These are phyloP conservation scores for Zaprionus inermis DNA, from an alignment of 1,140 invertebrate species.

Conservation along the genomic window DNA sequence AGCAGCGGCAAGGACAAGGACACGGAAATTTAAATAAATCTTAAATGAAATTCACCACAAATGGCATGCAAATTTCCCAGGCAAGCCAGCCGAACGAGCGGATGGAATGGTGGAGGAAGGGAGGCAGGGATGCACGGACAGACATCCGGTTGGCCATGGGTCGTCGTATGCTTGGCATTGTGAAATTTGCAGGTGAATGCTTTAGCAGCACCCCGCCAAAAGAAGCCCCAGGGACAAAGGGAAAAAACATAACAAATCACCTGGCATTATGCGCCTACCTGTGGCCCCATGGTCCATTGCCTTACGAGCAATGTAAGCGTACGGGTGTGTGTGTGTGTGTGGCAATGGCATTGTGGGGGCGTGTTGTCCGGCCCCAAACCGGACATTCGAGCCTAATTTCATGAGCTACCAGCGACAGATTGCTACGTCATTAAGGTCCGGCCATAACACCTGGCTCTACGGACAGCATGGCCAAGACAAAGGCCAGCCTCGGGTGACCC, in stretches of 20 bases:
- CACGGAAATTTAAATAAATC: conserved; percentile 71
- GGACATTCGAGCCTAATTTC: conserved; percentile 76
- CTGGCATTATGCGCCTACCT: conserved; percentile 65
- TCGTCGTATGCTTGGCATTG: conserved; percentile 59
- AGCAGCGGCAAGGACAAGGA: conserved; percentile 13
- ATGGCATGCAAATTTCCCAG: conserved; percentile 70
- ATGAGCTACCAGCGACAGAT: conserved; percentile 70
- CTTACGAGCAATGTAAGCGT: not conserved
- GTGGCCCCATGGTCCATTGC: conserved; percentile 23
- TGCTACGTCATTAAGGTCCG: conserved; percentile 65
- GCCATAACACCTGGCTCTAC: not conserved
- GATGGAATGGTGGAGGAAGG: not conserved
- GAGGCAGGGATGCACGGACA: conserved; percentile 1
- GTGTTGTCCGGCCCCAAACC: conserved; percentile 29
- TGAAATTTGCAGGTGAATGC: conserved; percentile 74
- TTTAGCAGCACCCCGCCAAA: conserved; percentile 49
- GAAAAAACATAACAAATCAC: conserved; percentile 67
- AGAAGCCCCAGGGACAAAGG: conserved; percentile 59
- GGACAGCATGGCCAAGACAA: not conserved
- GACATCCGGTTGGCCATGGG: conserved; percentile 55
- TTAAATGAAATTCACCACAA: conserved; percentile 74
- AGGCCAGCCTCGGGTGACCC: conserved; percentile 10
- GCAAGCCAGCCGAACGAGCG: conserved; percentile 4
- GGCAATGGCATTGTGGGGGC: conserved; percentile 15
- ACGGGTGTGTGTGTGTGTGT: not conserved